phyloP scores from a whole-genome alignment of 2,797 vertebrate genomes.

The Lacerta viridis region DNA sequence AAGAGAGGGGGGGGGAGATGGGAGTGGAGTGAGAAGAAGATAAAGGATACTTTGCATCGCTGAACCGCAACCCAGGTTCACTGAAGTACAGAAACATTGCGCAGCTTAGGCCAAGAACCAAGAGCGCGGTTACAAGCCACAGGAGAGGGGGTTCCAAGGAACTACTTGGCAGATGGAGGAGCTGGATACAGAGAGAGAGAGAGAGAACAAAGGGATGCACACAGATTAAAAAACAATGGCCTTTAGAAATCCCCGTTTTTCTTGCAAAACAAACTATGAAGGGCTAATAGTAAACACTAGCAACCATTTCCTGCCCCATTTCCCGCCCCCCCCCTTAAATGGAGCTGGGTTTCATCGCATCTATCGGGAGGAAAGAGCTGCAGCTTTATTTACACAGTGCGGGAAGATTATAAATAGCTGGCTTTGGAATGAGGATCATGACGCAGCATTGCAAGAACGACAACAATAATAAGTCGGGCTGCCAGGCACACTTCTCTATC shows the following conservation, averaged over 20 bases:
- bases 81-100: neutral
- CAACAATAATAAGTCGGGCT: slow-evolving; percentile 43
- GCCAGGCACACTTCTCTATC: slow-evolving; percentile 50
- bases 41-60: slow-evolving; percentile 35
- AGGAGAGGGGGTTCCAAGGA: slow-evolving; percentile 35
- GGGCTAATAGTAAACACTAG: slow-evolving; percentile 33
- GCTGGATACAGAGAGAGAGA: neutral
- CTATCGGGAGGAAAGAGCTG: slow-evolving; percentile 62
- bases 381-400: slow-evolving; percentile 62
- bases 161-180: slow-evolving; percentile 47
- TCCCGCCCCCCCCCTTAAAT: neutral
- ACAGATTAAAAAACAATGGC: slow-evolving; percentile 47
- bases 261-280: slow-evolving; percentile 22
- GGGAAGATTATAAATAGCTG: slow-evolving; percentile 65
- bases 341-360: slow-evolving; percentile 43
- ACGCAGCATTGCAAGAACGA: slow-evolving; percentile 50
- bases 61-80: neutral
- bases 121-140: neutral
- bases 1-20: neutral
- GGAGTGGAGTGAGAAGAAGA: neutral
- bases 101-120: neutral
- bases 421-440: neutral
- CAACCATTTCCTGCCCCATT: slow-evolving; percentile 45
- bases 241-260: slow-evolving; percentile 55
- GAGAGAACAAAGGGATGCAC: slow-evolving; percentile 28